Conservation (phyloP, 2,888 invertebrate species). For the Drosophila dives region DNA sequence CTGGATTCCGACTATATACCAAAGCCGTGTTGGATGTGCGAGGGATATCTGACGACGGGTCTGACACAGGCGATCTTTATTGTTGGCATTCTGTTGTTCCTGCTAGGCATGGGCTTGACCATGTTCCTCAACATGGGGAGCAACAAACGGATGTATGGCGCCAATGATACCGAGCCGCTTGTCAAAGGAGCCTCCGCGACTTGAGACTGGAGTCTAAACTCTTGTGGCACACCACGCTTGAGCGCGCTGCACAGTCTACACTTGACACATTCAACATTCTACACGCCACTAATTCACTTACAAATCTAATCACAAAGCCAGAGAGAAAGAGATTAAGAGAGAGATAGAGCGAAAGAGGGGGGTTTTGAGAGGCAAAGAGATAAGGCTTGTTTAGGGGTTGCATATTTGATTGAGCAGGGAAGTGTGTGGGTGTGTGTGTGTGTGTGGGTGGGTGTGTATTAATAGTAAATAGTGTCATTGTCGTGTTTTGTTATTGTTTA, state of each 20-base stretch:
- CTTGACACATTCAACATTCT: conserved; percentile 4
- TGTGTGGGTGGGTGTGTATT: conserved; percentile 30
- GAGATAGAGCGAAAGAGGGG: no score
- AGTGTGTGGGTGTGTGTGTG: neutral
- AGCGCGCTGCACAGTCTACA: conserved; percentile 5
- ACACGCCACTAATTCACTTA: conserved; percentile 65
- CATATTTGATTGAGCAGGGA: conserved; percentile 1
- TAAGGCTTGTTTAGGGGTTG: conserved; percentile 8
- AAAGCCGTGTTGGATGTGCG: conserved; percentile 53
- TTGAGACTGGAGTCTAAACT: conserved; percentile 25
- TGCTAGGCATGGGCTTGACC: conserved; percentile 44
- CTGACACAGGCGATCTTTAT: conserved; percentile 48
- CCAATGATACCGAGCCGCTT: conserved; percentile 41
- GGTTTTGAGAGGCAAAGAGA: neutral
- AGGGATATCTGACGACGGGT: conserved; percentile 30
- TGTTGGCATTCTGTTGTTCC: conserved; percentile 28
- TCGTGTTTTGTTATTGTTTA: conserved; percentile 61
- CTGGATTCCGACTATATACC: conserved; percentile 32
- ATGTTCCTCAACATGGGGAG: conserved; percentile 57
- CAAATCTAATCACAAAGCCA: conserved; percentile 66
- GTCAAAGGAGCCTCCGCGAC: conserved; percentile 17
- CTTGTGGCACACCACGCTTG: conserved; percentile 37
- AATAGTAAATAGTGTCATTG: conserved; percentile 74
- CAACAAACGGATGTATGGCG: conserved; percentile 30
- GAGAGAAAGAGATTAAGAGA: neutral